Evolutionary conservation across 2,113 vertebrate genomes (phyloP).

Genomic region (Tor tambroides): DNA sequence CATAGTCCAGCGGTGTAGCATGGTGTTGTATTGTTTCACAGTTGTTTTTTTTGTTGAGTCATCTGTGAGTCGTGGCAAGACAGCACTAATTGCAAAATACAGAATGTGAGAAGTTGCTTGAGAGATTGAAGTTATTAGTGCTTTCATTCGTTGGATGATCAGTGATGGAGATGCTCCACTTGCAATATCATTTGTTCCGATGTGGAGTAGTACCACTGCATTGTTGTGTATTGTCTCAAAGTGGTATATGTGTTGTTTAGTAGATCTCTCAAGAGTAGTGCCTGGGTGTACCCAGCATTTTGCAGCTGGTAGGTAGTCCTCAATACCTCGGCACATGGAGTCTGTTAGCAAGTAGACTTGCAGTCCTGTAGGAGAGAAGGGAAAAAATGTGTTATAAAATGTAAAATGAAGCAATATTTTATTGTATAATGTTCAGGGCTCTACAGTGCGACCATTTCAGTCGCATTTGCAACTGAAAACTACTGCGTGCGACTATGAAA

Average conservation of each 20-base stretch:
- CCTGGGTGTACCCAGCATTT: neutral
- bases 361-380: neutral
- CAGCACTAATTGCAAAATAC: neutral
- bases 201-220: too few species aligned
- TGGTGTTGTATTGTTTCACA: neutral
- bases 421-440: too few species aligned
- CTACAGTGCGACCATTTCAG: too few species aligned
- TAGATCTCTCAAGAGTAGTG: neutral
- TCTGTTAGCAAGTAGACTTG: neutral
- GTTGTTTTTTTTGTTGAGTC: neutral
- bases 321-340: neutral
- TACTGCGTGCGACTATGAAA: too few species aligned
- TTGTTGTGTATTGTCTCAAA: too few species aligned
- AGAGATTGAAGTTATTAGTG: neutral
- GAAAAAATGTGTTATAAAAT: too few species aligned
- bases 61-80: neutral
- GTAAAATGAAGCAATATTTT: too few species aligned
- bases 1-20: neutral
- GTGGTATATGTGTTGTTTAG: too few species aligned
- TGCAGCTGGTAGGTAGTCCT: neutral
- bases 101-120: neutral
- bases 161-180: too few species aligned
- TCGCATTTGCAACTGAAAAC: too few species aligned
- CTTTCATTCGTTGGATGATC: neutral
- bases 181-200: too few species aligned